A percentile compares a stretch with the other conserved stretches of the same genome.
phyloP scores from a whole-genome alignment of 2,797 vertebrate species.

The Sebastes goodei region DNA sequence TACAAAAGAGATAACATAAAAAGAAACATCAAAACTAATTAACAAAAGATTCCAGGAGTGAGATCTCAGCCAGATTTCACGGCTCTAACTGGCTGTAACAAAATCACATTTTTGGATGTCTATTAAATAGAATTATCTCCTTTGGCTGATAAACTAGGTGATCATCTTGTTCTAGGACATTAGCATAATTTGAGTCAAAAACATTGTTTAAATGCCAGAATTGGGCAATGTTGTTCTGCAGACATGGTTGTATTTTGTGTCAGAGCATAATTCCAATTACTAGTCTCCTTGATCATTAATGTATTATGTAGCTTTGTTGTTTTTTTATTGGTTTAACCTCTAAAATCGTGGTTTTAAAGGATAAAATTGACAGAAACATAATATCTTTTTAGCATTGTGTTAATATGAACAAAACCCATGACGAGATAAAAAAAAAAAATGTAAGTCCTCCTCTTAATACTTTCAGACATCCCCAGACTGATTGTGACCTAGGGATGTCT shows the following conservation, averaged over 20 bases:
- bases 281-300: background rate
- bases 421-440: background rate
- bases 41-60: slow-evolving; percentile 11
- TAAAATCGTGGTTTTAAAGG: accelerated
- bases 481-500: accelerated
- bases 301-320: background rate
- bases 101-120: background rate
- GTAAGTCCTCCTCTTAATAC: accelerated
- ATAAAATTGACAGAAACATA: background rate
- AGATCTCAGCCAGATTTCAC: slow-evolving; percentile 14
- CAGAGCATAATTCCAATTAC: background rate
- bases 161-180: background rate
- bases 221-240: background rate
- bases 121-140: background rate
- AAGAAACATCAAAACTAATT: background rate
- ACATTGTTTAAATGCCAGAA: background rate
- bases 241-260: background rate
- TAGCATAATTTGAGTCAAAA: slow-evolving; percentile 16
- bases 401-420: background rate
- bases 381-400: background rate
- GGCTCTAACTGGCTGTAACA: background rate
- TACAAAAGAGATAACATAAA: background rate
- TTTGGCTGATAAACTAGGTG: slow-evolving; percentile 19
- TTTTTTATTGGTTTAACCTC: background rate
- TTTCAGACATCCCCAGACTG: no score